phyloP scores from a whole-genome alignment of 30 jellyfish, hydroid and myxozoan species.

The Nemopilema nomurai region DNA sequence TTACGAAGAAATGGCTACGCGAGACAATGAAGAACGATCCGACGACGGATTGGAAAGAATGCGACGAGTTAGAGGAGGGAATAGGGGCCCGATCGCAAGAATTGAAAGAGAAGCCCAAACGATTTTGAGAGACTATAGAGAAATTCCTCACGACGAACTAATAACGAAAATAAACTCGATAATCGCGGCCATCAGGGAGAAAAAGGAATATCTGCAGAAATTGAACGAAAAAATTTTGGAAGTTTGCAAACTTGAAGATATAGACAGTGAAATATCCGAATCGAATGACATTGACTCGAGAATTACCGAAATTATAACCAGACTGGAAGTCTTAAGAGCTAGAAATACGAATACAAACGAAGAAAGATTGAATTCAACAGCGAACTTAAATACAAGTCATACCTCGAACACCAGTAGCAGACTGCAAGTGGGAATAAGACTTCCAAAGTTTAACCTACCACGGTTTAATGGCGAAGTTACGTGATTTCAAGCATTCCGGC shows the following conservation, averaged over 20 bases:
- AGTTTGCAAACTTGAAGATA: background rate
- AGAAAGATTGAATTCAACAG: background rate
- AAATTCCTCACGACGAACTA: background rate
- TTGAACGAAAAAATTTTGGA: constrained; percentile 25
- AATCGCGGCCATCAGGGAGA: background rate
- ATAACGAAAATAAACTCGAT: constrained; percentile 2
- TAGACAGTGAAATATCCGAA: constrained; percentile 17
- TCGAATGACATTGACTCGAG: background rate
- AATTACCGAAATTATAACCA: background rate
- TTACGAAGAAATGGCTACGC: no score
- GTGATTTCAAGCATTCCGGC: no score
- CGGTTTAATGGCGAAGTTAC: no score
- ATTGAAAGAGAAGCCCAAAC: background rate
- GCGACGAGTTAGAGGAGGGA: background rate
- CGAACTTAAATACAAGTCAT: background rate
- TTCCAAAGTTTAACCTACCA: no score
- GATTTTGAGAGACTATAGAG: background rate
- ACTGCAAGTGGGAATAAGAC: background rate
- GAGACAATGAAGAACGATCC: no score
- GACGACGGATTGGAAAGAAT: constrained; percentile 2
- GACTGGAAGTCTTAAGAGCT: background rate
- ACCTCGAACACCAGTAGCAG: background rate
- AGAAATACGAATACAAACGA: background rate
- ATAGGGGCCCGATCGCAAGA: constrained; percentile 15
- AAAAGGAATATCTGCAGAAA: background rate